These are phyloP conservation scores for Lucilia sericata DNA, from an alignment of 1,140 invertebrate species.

Conservation along the genomic window DNA sequence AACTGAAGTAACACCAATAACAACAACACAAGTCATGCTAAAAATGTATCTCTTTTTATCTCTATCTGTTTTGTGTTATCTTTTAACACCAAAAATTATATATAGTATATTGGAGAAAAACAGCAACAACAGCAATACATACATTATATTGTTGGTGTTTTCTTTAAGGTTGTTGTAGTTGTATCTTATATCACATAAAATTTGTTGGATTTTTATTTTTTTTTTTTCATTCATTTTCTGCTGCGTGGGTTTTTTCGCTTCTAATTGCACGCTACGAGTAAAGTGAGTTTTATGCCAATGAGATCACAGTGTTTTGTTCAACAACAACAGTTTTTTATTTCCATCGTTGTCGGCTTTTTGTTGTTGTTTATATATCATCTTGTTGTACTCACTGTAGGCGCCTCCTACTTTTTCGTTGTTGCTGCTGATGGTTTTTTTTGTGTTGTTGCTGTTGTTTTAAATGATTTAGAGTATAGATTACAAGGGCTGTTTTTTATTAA, in stretches of 20 bases:
- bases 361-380: conserved; percentile 16
- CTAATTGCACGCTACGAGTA: conserved; percentile 59
- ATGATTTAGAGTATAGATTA: conserved; percentile 1
- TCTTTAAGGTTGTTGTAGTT: not conserved
- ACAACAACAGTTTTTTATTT: not conserved
- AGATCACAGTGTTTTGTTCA: conserved; percentile 48
- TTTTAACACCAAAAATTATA: not conserved
- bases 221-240: conserved; percentile 62
- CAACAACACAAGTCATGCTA: not conserved
- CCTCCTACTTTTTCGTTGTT: conserved; percentile 59
- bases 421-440: conserved; percentile 7
- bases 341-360: not conserved
- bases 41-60: not conserved
- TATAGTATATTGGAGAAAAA: not conserved
- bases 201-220: not conserved
- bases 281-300: conserved; percentile 57
- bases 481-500: conserved; percentile 28
- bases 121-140: not conserved
- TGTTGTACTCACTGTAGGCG: conserved; percentile 52
- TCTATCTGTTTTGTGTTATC: not conserved
- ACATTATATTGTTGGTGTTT: not conserved
- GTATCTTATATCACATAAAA: not conserved
- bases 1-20: not conserved
- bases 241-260: conserved; percentile 59
- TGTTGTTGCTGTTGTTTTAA: conserved; percentile 38